Base-by-base conservation (phyloP, 2,113 vertebrate species). In the Australoheros scitulus region DNA sequence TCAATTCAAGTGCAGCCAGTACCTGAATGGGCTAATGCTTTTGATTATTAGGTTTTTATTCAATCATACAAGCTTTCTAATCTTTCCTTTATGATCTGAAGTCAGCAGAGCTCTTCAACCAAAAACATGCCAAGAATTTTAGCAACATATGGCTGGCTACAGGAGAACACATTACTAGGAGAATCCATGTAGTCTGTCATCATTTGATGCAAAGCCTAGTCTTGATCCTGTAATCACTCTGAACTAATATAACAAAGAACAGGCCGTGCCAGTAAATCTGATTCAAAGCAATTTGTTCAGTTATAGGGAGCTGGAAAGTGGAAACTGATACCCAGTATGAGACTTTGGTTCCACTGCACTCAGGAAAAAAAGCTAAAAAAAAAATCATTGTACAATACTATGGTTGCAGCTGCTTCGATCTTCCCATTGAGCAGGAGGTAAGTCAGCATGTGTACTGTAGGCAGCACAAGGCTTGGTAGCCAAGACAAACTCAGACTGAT, bases 281-380 rank as follows among this genome's bases (percentile, higher is more conserved):
- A 94, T 94, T 93, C 92, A 91, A 92, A 87, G 87, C 92, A 93
- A 94, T 94, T 94, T 95, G 94, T 95, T 91, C 88, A 91, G 90
- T 92, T 94, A 91, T 89, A 91, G 75, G 91, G 87, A 93, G 91
- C 90, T 91, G 91, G 89, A 92, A 91, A 93, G 83, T 92, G 88
- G 58, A 93, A 95, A 88, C 81, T 63, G 90, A 87, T 93, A 93
- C 92, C 87, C 63, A 61, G 82, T 84, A 76, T 91, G 90, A 90
- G 92, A 92, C 76, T 87, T 89, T 61, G 64, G 86, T 91, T 94
- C 90, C 86, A 92, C 82, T 80, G 84, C 86, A 76, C 90, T 90
- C 83, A 89, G 81, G 76, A 88, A 89, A 81, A 82, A 78, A 47
- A 82, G 87, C 81, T 83, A 87, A 47, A 83, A 92, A 93, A 84